Evolutionary conservation across 2,888 invertebrate species (phyloP).

Genomic region (Lomographa bimaculata): DNA sequence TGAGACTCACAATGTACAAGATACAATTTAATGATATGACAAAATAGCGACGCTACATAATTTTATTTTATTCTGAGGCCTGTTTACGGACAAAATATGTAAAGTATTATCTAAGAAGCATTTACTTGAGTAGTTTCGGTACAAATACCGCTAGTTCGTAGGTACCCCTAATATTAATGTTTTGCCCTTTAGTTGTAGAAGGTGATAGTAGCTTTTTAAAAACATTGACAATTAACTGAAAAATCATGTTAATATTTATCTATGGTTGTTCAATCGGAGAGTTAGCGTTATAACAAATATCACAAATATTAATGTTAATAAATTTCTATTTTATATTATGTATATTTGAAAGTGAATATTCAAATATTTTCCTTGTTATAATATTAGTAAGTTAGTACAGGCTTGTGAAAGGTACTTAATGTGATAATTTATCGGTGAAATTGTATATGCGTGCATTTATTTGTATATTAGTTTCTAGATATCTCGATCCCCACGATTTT

Average conservation of each 20-base stretch:
- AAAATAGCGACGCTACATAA: constrained; percentile 1
- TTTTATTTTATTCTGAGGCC: constrained; percentile 4
- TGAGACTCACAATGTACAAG: no score
- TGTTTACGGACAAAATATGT: constrained; percentile 8
- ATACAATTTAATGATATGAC: constrained; percentile 16
- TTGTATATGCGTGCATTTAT: constrained; percentile 9
- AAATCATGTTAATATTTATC: no score
- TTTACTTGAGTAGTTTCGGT: constrained; percentile 26
- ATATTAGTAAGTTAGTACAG: constrained; percentile 8
- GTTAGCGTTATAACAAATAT: neutral
- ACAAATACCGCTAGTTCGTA: constrained; percentile 14
- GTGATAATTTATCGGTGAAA: constrained; percentile 12
- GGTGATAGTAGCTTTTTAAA: constrained; percentile 3
- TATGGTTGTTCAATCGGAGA: constrained; percentile 11
- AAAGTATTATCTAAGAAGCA: constrained; percentile 29
- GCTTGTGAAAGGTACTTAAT: constrained; percentile 16
- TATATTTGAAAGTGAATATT: constrained; percentile 11
- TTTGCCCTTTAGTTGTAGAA: constrained; percentile 6
- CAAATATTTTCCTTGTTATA: constrained; percentile 12
- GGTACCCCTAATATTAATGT: constrained; percentile 5
- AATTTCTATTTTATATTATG: constrained; percentile 11
- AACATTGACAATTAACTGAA: neutral
- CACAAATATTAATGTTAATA: constrained; percentile 12
- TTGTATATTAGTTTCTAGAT: constrained; percentile 9
- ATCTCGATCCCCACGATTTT: constrained; percentile 5